phyloP scores from a whole-genome alignment of 2,113 vertebrate species.

The Tricholaema leucomelas region DNA sequence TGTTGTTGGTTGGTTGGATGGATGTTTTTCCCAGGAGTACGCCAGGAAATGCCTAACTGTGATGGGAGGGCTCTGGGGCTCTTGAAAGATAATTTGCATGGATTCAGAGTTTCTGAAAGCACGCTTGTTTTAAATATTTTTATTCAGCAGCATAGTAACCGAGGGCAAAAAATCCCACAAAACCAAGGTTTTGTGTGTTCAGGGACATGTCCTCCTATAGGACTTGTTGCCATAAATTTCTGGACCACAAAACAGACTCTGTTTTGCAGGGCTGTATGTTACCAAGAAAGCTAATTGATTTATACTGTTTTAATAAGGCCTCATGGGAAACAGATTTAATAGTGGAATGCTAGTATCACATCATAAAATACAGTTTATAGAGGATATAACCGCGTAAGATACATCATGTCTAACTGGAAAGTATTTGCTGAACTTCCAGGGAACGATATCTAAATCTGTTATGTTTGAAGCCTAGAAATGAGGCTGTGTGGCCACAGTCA shows the following conservation, averaged over 20 bases:
- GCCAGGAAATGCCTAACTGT: not conserved
- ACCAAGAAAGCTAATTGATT: conserved; percentile 72
- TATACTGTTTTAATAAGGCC: conserved; percentile 73
- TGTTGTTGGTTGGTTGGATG: no score
- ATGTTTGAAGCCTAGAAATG: conserved; percentile 13
- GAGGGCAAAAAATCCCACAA: conserved; percentile 1
- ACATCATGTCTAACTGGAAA: not conserved
- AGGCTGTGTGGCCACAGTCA: not conserved
- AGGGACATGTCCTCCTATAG: conserved; percentile 29
- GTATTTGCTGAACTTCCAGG: conserved; percentile 20
- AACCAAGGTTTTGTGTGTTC: conserved; percentile 52
- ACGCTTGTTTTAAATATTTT: conserved; percentile 33
- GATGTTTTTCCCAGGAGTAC: not conserved
- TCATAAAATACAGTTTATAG: not conserved
- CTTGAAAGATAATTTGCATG: not conserved
- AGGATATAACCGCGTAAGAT: conserved; percentile 48
- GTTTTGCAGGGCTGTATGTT: conserved; percentile 61
- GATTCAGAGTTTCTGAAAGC: conserved; percentile 26
- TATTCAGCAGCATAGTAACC: not conserved
- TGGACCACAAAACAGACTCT: conserved; percentile 12
- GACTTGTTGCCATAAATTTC: conserved; percentile 67
- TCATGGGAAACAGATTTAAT: conserved; percentile 62
- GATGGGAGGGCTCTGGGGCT: not conserved
- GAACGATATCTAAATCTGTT: not conserved
- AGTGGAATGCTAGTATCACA: conserved; percentile 48